Conservation (phyloP, 2,888 invertebrate genomes). For the Brachynemurus nebulosus region DNA sequence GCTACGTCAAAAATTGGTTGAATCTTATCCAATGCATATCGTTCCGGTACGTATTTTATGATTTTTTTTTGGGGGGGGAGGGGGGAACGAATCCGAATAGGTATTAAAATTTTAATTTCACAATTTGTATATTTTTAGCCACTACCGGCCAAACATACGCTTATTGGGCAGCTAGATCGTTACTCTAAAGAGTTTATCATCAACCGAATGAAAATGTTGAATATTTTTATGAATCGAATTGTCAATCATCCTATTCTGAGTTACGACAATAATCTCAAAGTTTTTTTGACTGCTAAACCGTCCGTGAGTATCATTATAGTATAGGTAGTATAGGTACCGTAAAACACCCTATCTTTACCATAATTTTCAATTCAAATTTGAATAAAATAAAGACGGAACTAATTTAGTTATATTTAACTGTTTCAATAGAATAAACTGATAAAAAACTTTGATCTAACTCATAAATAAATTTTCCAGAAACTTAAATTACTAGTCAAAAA, state of each 20-base stretch:
- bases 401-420: too few relatives aligned
- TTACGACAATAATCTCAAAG: conserved; percentile 45
- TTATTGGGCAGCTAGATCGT: conserved; percentile 51
- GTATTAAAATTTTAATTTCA: neutral
- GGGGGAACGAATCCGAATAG: too few relatives aligned
- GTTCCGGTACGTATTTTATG: conserved; percentile 41
- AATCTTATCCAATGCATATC: conserved; percentile 49
- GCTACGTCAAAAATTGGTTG: conserved; percentile 48
- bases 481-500: too few relatives aligned
- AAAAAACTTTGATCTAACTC: too few relatives aligned
- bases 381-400: too few relatives aligned
- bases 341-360: too few relatives aligned
- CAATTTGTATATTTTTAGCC: conserved; percentile 33
- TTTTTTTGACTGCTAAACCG: conserved; percentile 51
- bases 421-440: too few relatives aligned
- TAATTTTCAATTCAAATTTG: too few relatives aligned
- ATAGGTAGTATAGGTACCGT: neutral
- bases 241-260: conserved; percentile 56
- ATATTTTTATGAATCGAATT: conserved; percentile 48
- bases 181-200: conserved; percentile 57
- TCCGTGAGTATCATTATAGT: conserved; percentile 32
- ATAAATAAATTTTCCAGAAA: too few relatives aligned
- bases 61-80: too few relatives aligned
- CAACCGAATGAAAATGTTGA: conserved; percentile 47
- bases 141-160: conserved; percentile 52